phyloP scores from a whole-genome alignment of 2,888 invertebrate genomes.

The Aricia artaxerxes region DNA sequence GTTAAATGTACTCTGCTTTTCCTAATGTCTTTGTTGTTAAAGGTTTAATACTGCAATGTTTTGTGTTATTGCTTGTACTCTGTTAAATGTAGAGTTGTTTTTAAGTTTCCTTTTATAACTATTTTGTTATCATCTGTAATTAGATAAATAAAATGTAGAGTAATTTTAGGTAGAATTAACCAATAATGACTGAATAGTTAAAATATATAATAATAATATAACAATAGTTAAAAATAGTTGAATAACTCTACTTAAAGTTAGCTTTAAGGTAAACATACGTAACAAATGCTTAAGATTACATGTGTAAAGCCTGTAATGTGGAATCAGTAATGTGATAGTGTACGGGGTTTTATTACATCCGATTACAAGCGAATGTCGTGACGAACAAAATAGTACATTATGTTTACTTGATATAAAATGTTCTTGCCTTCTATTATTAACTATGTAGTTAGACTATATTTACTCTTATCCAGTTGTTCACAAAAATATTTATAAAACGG shows the following conservation, averaged over 20 bases:
- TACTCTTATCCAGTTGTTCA: too few relatives aligned
- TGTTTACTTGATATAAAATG: too few relatives aligned
- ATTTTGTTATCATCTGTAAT: too few relatives aligned
- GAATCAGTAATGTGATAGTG: constrained; percentile 17
- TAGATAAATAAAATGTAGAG: too few relatives aligned
- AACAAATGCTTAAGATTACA: background rate
- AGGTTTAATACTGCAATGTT: background rate
- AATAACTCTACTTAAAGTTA: background rate
- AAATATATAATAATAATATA: too few relatives aligned
- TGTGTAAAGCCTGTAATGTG: constrained; percentile 10
- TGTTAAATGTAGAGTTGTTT: background rate
- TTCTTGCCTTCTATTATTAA: too few relatives aligned
- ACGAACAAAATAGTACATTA: background rate
- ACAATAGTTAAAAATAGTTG: too few relatives aligned
- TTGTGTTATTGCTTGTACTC: background rate
- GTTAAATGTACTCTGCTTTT: background rate
- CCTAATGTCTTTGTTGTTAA: background rate
- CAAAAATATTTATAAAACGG: too few relatives aligned
- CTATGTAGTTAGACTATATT: too few relatives aligned
- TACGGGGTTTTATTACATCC: background rate
- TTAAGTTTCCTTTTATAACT: background rate
- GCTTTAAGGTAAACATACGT: background rate
- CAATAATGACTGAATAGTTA: too few relatives aligned
- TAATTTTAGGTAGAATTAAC: too few relatives aligned
- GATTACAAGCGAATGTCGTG: constrained; percentile 3